Base-by-base conservation (phyloP, 2,888 invertebrate genomes). In the Tethea ocularis region DNA sequence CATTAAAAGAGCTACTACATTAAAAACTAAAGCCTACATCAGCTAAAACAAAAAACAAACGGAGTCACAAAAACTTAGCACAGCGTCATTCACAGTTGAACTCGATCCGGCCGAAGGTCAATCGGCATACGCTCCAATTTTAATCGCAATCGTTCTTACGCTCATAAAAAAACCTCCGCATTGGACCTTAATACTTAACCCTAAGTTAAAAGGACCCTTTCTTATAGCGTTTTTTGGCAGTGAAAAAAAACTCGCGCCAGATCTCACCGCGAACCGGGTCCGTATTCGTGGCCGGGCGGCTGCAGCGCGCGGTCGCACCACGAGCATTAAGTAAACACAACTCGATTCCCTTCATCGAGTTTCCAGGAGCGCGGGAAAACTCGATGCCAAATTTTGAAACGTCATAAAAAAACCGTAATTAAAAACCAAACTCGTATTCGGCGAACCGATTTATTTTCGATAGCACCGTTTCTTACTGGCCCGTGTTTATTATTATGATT, bases 361-460 rank as follows among this genome's bases (percentile, higher is more conserved):
- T 78, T 79, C 78, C 86, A 80, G 84, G 82, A 88, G 84, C 90
- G 91, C 91, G 91, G 91, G 88, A 91, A 89, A 90, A 83, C 82
- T 84, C 84, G 78, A 80, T 71, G 71, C 78, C 71, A 63, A 71
- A 68, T 67, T 68, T 59, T 64, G 62, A 64, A 69, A 66, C 60
- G 29, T 61, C 56, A 61, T 62, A 55, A 64, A 56, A 67, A 66
- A 68, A n/a, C n/a, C 71, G 67, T 59, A 74, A 76, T 80, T 71
- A 75, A 72, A 74, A 67, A 67, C 73, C 68, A 68, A 74, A 75
- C 72, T 74, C 58, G 63, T 74, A 74, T 77, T 72, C 75, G 66
- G 70, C 67, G 38, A 70, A 77, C 10, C 26, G 10, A 77, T 75
- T 73, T 72, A 77, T 81, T 82, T 78, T 81, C 79, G 79, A 82